Evolutionary conservation across 2,888 invertebrate genomes (phyloP), one percentile per base, ranked within the genome.

Genomic region (Norana najaformis): DNA sequence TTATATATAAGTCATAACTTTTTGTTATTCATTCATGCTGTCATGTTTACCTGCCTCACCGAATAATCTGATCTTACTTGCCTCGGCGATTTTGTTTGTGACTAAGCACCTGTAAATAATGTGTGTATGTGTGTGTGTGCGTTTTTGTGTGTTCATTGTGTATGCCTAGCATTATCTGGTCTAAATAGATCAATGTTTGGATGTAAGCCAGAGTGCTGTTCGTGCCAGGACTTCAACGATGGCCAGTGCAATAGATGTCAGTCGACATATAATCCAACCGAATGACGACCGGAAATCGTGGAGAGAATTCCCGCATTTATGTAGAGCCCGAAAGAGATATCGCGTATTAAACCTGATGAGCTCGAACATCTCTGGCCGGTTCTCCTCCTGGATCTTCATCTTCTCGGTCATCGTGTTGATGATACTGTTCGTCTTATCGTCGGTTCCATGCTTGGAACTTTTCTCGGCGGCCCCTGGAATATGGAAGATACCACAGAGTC

Each of bases 351-450:
- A 98, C 98, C 98, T 97, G 95, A 99, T 99, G 88, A 99, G 96
- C 95, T 99, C 99, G 95, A 99, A 99, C 93, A 99, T 98, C 96
- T 99, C 99, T 13, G 99, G 99, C 95, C 98, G 99, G 95, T 99
- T 99, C 91, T 97, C 96, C 95, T 99, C 99, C 30, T 99, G 96
- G 93, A 98, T 98, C 95, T 99, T 99, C 99, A 99, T 99, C 91
- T 99, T 96, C 93, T 99, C 99, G 94, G 98, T 98, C 98, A 99
- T 99, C 14, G 99, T 99, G 41, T 98, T 98, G 94, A 99, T 99
- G 94, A 99, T 98, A 93, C 98, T 98, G 95, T 99, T 98, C 83
- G 99, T 98, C 95, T 99, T 98, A 95, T 99, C 99, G 95, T 99
- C 99, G 6, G 99, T 99, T 0, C 99, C 99, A 95, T 99, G 99